Evolutionary conservation across 2,888 invertebrate species (phyloP).

Genomic region (Elegia similella): DNA sequence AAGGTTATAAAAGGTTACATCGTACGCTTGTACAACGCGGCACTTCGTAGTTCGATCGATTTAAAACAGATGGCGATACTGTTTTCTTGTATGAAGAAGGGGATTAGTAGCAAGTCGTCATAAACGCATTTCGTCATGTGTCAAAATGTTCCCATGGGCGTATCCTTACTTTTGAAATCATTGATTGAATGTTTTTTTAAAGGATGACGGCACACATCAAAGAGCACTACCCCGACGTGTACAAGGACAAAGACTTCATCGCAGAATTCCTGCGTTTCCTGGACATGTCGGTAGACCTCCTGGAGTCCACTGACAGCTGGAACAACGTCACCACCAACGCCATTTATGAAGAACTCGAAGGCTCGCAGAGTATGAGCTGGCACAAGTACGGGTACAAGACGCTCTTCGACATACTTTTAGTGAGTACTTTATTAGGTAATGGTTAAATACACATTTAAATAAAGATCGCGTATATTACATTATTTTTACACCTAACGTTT

Average conservation of each 20-base stretch:
- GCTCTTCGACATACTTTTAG: constrained; percentile 50
- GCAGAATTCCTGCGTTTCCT: constrained; percentile 40
- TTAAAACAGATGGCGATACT: too few relatives aligned
- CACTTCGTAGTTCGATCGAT: too few relatives aligned
- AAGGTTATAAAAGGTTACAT: too few relatives aligned
- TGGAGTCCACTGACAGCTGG: constrained; percentile 53
- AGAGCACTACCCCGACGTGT: constrained; percentile 34
- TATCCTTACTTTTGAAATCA: too few relatives aligned
- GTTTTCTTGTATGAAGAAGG: too few relatives aligned
- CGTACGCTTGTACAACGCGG: too few relatives aligned
- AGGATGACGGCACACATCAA: constrained; percentile 44
- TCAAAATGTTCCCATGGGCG: too few relatives aligned
- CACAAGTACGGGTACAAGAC: constrained; percentile 50
- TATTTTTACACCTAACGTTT: too few relatives aligned
- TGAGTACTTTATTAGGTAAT: constrained; percentile 30
- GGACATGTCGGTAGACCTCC: constrained; percentile 43
- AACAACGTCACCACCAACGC: constrained; percentile 46
- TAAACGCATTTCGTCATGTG: too few relatives aligned
- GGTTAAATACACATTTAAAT: too few relatives aligned
- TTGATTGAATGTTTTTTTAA: constrained; percentile 22
- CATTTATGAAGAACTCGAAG: constrained; percentile 40
- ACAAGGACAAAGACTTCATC: constrained; percentile 42
- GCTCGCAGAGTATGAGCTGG: constrained; percentile 53
- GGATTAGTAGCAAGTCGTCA: too few relatives aligned
- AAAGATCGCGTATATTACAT: too few relatives aligned